Conservation (phyloP, 2,113 vertebrate species). For the Irena cyanogastra region DNA sequence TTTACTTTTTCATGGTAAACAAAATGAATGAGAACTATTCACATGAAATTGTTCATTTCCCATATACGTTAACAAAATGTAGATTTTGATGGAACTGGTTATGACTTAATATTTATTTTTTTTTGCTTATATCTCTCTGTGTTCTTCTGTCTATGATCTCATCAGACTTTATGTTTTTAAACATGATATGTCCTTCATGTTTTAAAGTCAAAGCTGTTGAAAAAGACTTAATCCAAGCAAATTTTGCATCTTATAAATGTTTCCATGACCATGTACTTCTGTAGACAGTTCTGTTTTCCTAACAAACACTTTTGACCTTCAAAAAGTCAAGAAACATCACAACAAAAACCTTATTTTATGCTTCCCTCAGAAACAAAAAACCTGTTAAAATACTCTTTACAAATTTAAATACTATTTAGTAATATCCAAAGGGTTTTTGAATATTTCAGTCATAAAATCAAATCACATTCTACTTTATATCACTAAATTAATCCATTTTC, state of each 20-base stretch:
- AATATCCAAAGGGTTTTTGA: neutral
- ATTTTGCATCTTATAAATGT: neutral
- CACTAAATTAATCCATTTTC: neutral
- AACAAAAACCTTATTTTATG: neutral
- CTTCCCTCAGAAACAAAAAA: neutral
- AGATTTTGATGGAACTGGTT: neutral
- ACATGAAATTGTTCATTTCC: neutral
- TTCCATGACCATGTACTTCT: neutral
- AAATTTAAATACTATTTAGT: neutral
- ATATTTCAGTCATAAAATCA: neutral
- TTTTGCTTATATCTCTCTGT: neutral
- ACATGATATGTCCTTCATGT: rapidly evolving
- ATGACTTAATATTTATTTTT: neutral
- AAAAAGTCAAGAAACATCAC: neutral
- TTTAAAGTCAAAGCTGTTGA: neutral
- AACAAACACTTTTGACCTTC: neutral
- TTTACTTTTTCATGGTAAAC: neutral
- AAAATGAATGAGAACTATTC: neutral
- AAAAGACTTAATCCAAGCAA: neutral
- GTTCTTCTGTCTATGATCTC: neutral
- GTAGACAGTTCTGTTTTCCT: neutral
- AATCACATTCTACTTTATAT: neutral
- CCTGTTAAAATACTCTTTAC: neutral
- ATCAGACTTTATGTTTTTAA: neutral
- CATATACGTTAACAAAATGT: neutral